These are phyloP conservation scores for Hyposoter dolosus DNA, from an alignment of 2,888 invertebrate species.

Conservation along the genomic window DNA sequence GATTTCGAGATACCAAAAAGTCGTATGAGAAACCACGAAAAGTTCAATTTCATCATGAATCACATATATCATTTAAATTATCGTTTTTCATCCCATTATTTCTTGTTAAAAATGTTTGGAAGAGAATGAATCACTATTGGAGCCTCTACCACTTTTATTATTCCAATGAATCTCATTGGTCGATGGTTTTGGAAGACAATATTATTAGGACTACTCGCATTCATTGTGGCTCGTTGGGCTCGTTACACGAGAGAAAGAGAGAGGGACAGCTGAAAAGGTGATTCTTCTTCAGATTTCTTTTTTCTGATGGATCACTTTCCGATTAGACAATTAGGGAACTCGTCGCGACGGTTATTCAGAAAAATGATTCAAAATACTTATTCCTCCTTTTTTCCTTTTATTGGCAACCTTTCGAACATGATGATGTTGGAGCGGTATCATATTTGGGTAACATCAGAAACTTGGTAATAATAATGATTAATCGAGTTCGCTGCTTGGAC, in stretches of 20 bases:
- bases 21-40: background rate
- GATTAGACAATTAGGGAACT: background rate
- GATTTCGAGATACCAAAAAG: background rate
- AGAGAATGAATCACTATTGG: background rate
- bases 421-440: background rate
- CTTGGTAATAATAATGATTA: background rate
- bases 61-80: background rate
- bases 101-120: background rate
- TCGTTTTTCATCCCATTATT: background rate
- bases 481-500: constrained; percentile 43
- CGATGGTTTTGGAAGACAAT: background rate
- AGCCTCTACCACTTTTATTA: background rate
- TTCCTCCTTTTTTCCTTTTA: background rate
- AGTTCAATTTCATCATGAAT: background rate
- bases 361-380: background rate
- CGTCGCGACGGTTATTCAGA: background rate
- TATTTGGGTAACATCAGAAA: background rate
- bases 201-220: background rate
- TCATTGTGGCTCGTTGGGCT: no score
- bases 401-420: background rate
- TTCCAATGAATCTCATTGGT: background rate
- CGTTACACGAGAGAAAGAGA: no score
- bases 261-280: no score
- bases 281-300: no score
- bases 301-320: no score